A percentile compares a stretch with the other conserved stretches of the same genome.
These are phyloP conservation scores for Scaptomyza graminum DNA, from an alignment of 1,140 invertebrate genomes.

Conservation along the genomic window DNA sequence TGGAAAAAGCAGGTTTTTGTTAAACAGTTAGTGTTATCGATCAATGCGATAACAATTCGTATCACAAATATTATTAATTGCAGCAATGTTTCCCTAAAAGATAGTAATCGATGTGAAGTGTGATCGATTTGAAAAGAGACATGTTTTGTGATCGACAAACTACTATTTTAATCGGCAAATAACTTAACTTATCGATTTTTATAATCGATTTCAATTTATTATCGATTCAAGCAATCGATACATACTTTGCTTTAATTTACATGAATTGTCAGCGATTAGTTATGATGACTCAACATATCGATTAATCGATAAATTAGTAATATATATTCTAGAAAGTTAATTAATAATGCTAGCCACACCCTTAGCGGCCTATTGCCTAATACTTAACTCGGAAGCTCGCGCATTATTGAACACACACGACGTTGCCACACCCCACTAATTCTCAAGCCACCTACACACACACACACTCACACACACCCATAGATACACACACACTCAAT, in stretches of 20 bases:
- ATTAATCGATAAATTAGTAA: neutral
- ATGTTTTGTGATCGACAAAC: too few species aligned
- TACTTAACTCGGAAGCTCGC: conserved; percentile 9
- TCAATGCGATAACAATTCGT: too few species aligned
- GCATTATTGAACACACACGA: conserved; percentile 73
- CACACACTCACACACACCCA: neutral
- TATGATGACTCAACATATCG: neutral
- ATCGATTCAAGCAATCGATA: neutral
- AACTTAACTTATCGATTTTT: neutral
- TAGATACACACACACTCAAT: conserved; percentile 41
- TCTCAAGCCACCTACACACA: neutral
- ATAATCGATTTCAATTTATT: neutral
- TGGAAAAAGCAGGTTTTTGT: neutral
- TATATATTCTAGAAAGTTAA: conserved; percentile 2
- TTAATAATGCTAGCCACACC: conserved; percentile 47
- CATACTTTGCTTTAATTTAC: too few species aligned
- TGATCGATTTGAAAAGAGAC: too few species aligned
- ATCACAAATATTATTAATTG: neutral
- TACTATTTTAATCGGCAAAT: too few species aligned
- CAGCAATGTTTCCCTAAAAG: too few species aligned
- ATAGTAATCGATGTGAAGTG: too few species aligned
- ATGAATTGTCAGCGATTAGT: too few species aligned
- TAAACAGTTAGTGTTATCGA: too few species aligned
- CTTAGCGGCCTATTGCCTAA: conserved; percentile 5
- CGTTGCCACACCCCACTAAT: conserved; percentile 20